These are phyloP conservation scores for Anodontia alba DNA, from an alignment of 2,888 invertebrate species.

Conservation along the genomic window DNA sequence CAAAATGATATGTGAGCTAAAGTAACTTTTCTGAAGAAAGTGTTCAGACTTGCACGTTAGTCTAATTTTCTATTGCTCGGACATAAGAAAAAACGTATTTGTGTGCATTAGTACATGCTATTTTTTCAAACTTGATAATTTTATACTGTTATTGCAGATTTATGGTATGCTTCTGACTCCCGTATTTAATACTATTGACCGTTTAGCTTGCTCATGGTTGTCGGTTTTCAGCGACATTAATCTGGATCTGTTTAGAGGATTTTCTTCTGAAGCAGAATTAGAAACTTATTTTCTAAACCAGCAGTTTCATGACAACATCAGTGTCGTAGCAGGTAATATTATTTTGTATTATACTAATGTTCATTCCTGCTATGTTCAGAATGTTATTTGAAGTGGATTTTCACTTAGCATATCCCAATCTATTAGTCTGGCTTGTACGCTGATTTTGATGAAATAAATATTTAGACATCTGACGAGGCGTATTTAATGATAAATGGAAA, in stretches of 20 bases:
- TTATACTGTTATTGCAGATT: background rate
- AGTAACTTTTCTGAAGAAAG: too few species aligned
- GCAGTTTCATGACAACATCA: conserved; percentile 85
- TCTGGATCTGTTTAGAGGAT: conserved; percentile 85
- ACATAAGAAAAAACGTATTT: too few species aligned
- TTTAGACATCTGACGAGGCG: too few species aligned
- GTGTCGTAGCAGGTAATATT: conserved; percentile 85
- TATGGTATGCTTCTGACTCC: background rate
- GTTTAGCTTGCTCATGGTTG: conserved; percentile 85
- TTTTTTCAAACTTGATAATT: too few species aligned
- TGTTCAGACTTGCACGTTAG: too few species aligned
- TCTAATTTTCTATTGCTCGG: too few species aligned
- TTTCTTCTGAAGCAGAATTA: conserved; percentile 84
- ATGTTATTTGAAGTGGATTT: background rate
- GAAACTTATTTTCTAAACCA: conserved; percentile 84
- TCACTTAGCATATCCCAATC: background rate
- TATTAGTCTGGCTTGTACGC: too few species aligned
- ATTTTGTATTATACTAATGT: conserved; percentile 17
- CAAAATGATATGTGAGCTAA: too few species aligned
- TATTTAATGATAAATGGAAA: too few species aligned
- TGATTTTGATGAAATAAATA: too few species aligned
- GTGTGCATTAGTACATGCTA: too few species aligned
- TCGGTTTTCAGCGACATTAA: conserved; percentile 83
- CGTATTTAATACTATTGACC: conserved; percentile 77
- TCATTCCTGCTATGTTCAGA: too few species aligned